A percentile compares a stretch with the other conserved stretches of the same genome.
Conservation (phyloP, 2,888 invertebrate genomes). For the Autographa gamma region DNA sequence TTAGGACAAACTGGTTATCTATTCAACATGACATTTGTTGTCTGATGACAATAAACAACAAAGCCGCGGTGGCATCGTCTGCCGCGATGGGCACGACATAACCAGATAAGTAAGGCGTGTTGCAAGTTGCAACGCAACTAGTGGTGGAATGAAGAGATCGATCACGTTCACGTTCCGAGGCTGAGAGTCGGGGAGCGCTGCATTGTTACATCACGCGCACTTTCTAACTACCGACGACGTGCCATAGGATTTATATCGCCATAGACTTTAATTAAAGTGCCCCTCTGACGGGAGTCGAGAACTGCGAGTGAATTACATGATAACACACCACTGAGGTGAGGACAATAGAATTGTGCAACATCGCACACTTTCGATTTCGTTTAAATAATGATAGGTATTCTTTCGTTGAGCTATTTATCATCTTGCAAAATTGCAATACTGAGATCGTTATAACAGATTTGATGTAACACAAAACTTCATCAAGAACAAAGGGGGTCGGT, state of each 20-base stretch:
- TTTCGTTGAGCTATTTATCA: slow-evolving; percentile 68
- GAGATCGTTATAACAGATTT: slow-evolving; percentile 58
- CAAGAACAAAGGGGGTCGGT: slow-evolving; percentile 69
- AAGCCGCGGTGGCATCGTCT: not conserved
- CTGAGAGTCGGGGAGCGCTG: slow-evolving; percentile 63
- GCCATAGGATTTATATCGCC: slow-evolving; percentile 80
- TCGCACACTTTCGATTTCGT: slow-evolving; percentile 76
- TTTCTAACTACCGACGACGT: slow-evolving; percentile 79
- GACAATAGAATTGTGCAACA: slow-evolving; percentile 82
- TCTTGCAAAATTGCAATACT: slow-evolving; percentile 63
- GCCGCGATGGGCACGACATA: slow-evolving; percentile 14
- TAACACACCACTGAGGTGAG: slow-evolving; percentile 63
- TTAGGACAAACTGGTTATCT: not conserved
- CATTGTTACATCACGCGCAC: slow-evolving; percentile 82
- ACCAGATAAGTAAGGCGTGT: slow-evolving; percentile 58
- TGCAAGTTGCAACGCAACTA: slow-evolving; percentile 64
- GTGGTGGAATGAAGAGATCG: slow-evolving; percentile 70
- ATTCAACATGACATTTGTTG: slow-evolving; percentile 6
- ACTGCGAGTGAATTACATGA: slow-evolving; percentile 72
- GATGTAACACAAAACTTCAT: slow-evolving; percentile 65
- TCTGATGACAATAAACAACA: slow-evolving; percentile 13
- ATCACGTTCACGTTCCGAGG: slow-evolving; percentile 75
- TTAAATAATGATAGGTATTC: slow-evolving; percentile 68
- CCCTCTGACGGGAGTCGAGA: slow-evolving; percentile 68
- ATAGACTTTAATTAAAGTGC: slow-evolving; percentile 80